Evolutionary conservation across 2,797 vertebrate genomes (phyloP), one percentile per base, ranked within the genome.

Genomic region (Scarus forsteni): DNA sequence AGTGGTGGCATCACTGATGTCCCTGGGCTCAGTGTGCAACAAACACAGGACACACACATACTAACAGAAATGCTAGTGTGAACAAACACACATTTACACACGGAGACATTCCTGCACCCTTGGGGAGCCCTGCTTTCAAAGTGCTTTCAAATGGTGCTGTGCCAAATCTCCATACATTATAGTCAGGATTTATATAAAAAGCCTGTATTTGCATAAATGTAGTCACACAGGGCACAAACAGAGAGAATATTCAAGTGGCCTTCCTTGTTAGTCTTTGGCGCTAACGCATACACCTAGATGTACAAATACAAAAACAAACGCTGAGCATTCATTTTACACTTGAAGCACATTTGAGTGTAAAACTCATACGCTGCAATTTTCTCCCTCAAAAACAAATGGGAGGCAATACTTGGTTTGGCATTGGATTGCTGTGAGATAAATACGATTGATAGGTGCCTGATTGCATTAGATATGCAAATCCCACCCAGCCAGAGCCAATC

Each of bases 1-100:
- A 93, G 87, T 89, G 87, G 89, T 86, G 84, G 90, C 91, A 91
- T 90, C 27, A 65, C 82, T 91, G 90, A 92, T 93, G 91, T 94
- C 92, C 92, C 94, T 67, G 79, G 90, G 92, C 88, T 89, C 87
- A 61, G 79, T 19, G 60, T 4, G 80, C 69, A 77, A 70, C 89
- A 93, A 90, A 89, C 84, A 88, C 75, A 75, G 73, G 63, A 86
- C 74, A 81, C 85, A 85, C 79, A 44, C 55, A 77, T 62, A 57
- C 14, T 50, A 6, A 59, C 73, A 76, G 51, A 75, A 56, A 81
- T 50, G 50, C 66, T 66, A 73, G 69, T 6, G 34, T 15, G 60
- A 81, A 83, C 78, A 86, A 81, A 86, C 84, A 85, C 81, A 88
- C 85, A 88, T 81, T 85, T 80, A 82, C 78, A 86, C 84, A 76